These are phyloP conservation scores for Agrotis clavis DNA, from an alignment of 2,888 invertebrate species.

Conservation along the genomic window DNA sequence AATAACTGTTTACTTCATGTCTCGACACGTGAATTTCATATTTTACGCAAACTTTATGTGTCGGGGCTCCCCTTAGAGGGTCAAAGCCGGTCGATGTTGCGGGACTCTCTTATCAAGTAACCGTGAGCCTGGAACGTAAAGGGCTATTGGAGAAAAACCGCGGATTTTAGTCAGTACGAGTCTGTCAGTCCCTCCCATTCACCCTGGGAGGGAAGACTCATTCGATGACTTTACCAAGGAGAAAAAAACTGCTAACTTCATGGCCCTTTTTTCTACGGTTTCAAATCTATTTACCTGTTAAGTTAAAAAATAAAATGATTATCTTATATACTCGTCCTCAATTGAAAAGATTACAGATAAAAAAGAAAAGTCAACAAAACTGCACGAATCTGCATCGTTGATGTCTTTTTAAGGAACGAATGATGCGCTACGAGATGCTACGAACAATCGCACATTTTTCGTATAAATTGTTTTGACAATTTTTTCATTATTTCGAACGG, in stretches of 20 bases:
- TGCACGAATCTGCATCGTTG: slow-evolving; percentile 65
- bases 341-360: not conserved
- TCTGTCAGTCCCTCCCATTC: too few species aligned
- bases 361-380: slow-evolving; percentile 19
- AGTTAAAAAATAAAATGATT: not conserved
- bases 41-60: too few species aligned
- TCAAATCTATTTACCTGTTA: not conserved
- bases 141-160: too few species aligned
- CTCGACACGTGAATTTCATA: not conserved
- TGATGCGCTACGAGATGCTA: slow-evolving; percentile 48
- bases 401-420: slow-evolving; percentile 73
- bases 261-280: not conserved
- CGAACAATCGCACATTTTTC: slow-evolving; percentile 23
- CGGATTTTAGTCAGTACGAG: too few species aligned
- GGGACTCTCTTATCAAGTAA: too few species aligned
- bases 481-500: slow-evolving; percentile 13
- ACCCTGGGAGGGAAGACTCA: too few species aligned
- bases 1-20: slow-evolving; percentile 26
- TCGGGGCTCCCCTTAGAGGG: too few species aligned
- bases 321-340: too few species aligned
- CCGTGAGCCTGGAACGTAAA: too few species aligned
- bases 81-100: too few species aligned
- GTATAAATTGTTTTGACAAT: slow-evolving; percentile 28
- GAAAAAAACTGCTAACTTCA: not conserved
- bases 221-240: too few species aligned